A percentile compares a stretch with the other conserved stretches of the same genome.
Evolutionary conservation across 2,113 vertebrate genomes (phyloP).

Genomic region (Eulemur macaco): DNA sequence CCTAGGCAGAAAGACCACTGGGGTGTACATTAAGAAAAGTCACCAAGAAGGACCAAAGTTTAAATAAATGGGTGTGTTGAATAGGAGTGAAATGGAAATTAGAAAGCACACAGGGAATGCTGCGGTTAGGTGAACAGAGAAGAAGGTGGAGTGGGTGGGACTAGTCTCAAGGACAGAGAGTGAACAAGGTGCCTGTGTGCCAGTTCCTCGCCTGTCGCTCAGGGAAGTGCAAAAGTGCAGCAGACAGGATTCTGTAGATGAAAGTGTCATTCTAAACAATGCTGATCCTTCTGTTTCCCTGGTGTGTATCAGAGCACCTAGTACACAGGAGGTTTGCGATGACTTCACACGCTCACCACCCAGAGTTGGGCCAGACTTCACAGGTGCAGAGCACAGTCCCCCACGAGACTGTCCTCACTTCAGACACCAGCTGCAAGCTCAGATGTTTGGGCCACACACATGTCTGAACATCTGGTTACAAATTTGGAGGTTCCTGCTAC

Average conservation of each 20-base stretch:
- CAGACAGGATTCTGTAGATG: too few species aligned
- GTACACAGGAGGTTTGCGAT: neutral
- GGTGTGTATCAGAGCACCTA: too few species aligned
- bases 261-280: neutral
- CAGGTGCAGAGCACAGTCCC: neutral
- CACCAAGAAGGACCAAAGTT: neutral
- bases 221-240: neutral
- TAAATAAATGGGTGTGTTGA: neutral
- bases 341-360: neutral
- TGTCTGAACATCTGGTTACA: neutral
- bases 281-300: neutral
- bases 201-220: neutral
- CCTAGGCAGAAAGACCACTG: neutral
- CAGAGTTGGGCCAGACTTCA: too few species aligned
- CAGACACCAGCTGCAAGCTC: neutral
- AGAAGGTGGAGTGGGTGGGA: neutral
- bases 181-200: neutral
- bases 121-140: neutral
- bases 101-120: neutral
- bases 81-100: neutral
- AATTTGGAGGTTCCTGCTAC: neutral
- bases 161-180: neutral
- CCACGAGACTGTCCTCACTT: neutral
- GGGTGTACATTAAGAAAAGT: neutral
- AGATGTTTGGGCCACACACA: neutral